Evolutionary conservation across 2,113 vertebrate species (phyloP).

Genomic region (Cyprinodon variegatus): DNA sequence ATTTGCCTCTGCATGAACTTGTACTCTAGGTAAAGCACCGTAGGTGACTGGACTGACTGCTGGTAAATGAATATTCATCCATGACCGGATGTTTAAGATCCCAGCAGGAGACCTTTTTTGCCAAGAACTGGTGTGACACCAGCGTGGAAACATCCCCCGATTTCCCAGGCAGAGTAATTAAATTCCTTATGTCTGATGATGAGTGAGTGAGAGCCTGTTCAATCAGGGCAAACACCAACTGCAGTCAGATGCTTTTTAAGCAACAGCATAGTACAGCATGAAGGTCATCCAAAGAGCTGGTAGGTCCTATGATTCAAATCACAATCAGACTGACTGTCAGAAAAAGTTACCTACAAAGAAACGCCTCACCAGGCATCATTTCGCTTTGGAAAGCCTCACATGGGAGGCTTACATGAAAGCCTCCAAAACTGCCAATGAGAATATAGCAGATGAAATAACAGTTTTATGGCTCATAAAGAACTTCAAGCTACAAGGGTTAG

Average conservation of each 20-base stretch:
- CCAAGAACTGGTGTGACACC: constrained; percentile 15
- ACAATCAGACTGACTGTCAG: too few relatives aligned
- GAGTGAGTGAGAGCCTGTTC: constrained; percentile 37
- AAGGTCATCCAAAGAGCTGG: not conserved
- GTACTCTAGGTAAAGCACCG: not conserved
- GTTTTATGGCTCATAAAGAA: too few relatives aligned
- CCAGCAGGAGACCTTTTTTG: constrained; percentile 50
- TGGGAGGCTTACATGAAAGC: too few relatives aligned
- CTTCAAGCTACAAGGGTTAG: too few relatives aligned
- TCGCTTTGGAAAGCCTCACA: too few relatives aligned
- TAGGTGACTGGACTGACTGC: not conserved
- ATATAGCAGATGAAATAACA: too few relatives aligned
- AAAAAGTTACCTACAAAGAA: too few relatives aligned
- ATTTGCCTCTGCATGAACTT: constrained; percentile 17
- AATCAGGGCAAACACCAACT: constrained; percentile 24
- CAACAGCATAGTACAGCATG: not conserved
- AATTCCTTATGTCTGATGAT: constrained; percentile 62
- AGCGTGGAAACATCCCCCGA: not conserved
- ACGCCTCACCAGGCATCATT: too few relatives aligned
- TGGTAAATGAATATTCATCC: constrained; percentile 59
- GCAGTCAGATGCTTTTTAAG: constrained; percentile 44
- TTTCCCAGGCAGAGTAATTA: constrained; percentile 44
- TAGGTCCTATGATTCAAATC: not conserved
- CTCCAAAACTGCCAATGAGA: too few relatives aligned
- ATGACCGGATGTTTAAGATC: constrained; percentile 32